Evolutionary conservation across 2,113 vertebrate species (phyloP).

Genomic region (Rhynchopsitta pachyrhyncha): DNA sequence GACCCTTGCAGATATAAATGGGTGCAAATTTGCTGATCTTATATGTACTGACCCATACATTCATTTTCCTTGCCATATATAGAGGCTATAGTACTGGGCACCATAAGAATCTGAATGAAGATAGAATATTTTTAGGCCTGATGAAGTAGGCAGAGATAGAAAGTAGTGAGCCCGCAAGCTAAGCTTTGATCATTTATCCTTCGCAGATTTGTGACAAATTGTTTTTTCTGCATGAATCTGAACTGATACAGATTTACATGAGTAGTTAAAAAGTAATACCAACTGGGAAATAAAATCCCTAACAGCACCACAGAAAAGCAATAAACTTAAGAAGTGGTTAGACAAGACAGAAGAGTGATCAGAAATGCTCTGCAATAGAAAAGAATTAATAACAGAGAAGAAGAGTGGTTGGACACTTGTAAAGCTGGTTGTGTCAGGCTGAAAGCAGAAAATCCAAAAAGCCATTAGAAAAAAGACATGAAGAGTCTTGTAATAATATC

Average conservation of each 20-base stretch:
- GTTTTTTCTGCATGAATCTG: slow-evolving; percentile 43
- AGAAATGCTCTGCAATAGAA: slow-evolving; percentile 3
- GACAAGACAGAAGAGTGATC: slow-evolving; percentile 11
- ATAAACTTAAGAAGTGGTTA: slow-evolving; percentile 37
- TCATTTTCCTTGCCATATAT: not conserved
- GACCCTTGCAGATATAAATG: not conserved
- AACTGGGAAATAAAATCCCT: not conserved
- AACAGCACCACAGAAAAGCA: not conserved
- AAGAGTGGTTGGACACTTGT: not conserved
- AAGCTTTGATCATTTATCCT: slow-evolving; percentile 47
- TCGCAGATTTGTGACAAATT: slow-evolving; percentile 24
- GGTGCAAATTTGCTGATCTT: not conserved
- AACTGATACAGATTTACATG: slow-evolving; percentile 59
- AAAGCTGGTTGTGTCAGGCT: not conserved
- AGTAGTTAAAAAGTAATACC: slow-evolving; percentile 39
- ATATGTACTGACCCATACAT: not conserved
- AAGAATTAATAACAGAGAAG: not conserved
- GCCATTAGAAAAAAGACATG: slow-evolving; percentile 24
- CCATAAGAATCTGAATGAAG: not conserved
- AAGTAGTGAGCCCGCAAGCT: not conserved
- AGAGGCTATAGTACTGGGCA: not conserved
- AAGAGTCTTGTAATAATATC: slow-evolving; percentile 17
- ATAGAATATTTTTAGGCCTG: not conserved
- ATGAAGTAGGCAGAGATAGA: not conserved
- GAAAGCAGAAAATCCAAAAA: not conserved